A percentile compares a stretch with the other conserved stretches of the same genome.
Evolutionary conservation across 1,140 invertebrate genomes (phyloP).

Genomic region (Centruroides vittatus): DNA sequence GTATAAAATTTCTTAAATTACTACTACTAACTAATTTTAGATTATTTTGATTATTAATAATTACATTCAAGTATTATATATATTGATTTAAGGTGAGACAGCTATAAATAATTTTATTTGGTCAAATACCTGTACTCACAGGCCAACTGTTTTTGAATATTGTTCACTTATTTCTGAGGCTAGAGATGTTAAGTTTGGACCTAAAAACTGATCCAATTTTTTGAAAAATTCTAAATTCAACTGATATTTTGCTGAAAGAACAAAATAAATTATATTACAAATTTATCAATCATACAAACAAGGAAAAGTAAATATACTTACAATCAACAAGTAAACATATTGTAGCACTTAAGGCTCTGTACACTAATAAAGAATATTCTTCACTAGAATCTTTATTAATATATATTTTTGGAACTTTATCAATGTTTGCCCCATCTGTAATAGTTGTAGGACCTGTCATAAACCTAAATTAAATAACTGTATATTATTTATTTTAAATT

Average conservation of each 20-base stretch:
- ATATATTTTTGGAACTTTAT: slow-evolving; percentile 54
- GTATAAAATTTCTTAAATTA: too few species aligned
- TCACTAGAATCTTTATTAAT: slow-evolving; percentile 40
- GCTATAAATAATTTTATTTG: too few species aligned
- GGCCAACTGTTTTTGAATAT: slow-evolving; percentile 40
- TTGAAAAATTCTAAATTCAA: slow-evolving; percentile 48
- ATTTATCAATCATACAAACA: not conserved
- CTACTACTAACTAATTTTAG: too few species aligned
- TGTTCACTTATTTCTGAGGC: slow-evolving; percentile 58
- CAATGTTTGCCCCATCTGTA: slow-evolving; percentile 40
- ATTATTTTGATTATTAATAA: not conserved
- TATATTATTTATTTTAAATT: too few species aligned
- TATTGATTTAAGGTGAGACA: too few species aligned
- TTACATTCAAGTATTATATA: too few species aligned
- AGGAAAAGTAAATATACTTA: slow-evolving; percentile 26
- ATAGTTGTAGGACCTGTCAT: slow-evolving; percentile 50
- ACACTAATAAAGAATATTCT: slow-evolving; percentile 57
- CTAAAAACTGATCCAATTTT: slow-evolving; percentile 51
- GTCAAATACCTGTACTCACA: slow-evolving; percentile 1
- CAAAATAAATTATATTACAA: slow-evolving; percentile 13
- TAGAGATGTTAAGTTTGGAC: slow-evolving; percentile 47
- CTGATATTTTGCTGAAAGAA: slow-evolving; percentile 17
- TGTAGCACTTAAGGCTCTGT: slow-evolving; percentile 59
- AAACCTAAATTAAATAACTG: slow-evolving; percentile 35
- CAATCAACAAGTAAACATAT: slow-evolving; percentile 45